Evolutionary conservation across 2,888 invertebrate species (phyloP).

Genomic region (Nebria salina): DNA sequence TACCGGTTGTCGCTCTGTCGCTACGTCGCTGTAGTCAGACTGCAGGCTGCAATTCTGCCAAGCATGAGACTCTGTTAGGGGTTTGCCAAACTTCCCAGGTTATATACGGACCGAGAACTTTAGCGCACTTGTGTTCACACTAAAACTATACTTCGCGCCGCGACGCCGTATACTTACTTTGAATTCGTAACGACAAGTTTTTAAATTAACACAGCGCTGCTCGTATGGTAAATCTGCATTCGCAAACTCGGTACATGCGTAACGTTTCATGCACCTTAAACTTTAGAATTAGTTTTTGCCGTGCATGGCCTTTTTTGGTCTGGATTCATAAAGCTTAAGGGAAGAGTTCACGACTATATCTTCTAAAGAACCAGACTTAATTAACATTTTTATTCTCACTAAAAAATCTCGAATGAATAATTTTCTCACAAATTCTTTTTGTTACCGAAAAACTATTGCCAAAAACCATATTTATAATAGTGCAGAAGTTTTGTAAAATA

Average conservation of each 20-base stretch:
- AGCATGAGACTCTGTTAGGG: background rate
- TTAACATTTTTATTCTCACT: no score
- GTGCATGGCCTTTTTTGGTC: background rate
- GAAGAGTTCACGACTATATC: no score
- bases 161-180: background rate
- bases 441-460: no score
- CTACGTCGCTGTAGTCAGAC: background rate
- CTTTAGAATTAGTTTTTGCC: background rate
- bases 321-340: background rate
- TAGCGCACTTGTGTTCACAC: background rate
- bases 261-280: background rate
- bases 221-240: background rate
- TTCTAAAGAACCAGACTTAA: no score
- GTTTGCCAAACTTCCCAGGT: background rate
- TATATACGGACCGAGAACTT: background rate
- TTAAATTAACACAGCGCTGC: background rate
- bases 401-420: no score
- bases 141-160: background rate
- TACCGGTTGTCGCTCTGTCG: constrained; percentile 9
- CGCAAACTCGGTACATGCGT: background rate
- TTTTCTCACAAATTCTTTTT: no score
- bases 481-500: no score
- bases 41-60: background rate
- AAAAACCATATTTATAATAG: no score
- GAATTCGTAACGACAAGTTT: background rate